Evolutionary conservation across 2,797 vertebrate genomes (phyloP), one percentile per base, ranked within the genome.

Genomic region (Neosilurus mollespiculum): DNA sequence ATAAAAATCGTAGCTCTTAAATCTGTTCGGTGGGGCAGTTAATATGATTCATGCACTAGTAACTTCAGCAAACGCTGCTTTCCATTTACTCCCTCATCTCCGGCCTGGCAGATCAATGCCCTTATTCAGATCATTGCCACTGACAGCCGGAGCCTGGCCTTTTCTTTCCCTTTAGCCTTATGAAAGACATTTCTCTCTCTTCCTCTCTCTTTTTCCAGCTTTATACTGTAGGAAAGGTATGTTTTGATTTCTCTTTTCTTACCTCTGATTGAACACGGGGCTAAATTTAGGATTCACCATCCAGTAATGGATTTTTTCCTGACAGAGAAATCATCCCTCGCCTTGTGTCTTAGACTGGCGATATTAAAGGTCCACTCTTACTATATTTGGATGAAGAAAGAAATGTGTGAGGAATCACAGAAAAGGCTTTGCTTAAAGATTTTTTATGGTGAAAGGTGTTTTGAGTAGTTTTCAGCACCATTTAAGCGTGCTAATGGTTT

Each of bases 71-170:
- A 83, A 81, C 62, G 56, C 67, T 11, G 62, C 76, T 51, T 77
- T 77, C 75, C 61, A 78, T 72, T 76, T 67, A 34, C 65, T 69
- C 71, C 80, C 82, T 70, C 73, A 64, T 76, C 75, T 65, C 69
- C 78, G 83, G 81, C 79, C 80, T 78, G 76, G 65, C 56, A 77
- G 80, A 86, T 88, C 86, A 82, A 84, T 85, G 81, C 85, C 77
- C 58, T 82, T 82, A 82, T 86, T 88, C 81, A 89, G 73, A 81
- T 83, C 80, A 65, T 80, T 34, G 18, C n/a, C 75, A 71, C 67
- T 71, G 69, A 73, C 82, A 62, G 87, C 67, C 65, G 30, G 30
- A 73, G 77, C 34, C 26, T 16, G 18, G 59, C 18, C 34, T 75
- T 59, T 67, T 70, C 58, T 67, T 84, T 20, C 26, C 62, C 26